Evolutionary conservation across 2,797 vertebrate genomes (phyloP), one percentile per base, ranked within the genome.

Genomic region (Tragopan temminckii): DNA sequence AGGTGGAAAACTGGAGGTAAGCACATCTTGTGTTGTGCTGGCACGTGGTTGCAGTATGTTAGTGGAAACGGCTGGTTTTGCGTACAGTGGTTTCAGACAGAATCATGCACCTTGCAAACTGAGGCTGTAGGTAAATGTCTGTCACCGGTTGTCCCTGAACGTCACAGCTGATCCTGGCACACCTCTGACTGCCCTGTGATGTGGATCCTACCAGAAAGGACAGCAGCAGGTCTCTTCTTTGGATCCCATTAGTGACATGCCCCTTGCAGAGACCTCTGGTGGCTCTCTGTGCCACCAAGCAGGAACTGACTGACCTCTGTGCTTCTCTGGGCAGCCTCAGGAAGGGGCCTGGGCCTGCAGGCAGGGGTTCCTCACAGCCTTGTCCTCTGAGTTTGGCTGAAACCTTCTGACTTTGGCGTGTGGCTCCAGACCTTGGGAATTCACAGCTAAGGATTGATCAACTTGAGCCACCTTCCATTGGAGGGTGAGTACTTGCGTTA

Each of bases 1-100:
- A 40, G 69, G 50, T 17, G 21, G 70, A 66, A 63, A 71, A 79
- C 45, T 13, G 27, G 36, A 68, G 27, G 48, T 85, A 63, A 53
- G 89, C 69, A 66, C 2, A 14, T 33, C 0, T 0, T 50, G 13
- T 42, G 33, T 35, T 0, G 1, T 35, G n/a, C 40, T 81, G 80
- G 23, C 58, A 15, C 1, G 0, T n/a, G 43, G 35, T 14, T 86
- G 11, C 43, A 11, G 8, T 18, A 3, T 20, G 9, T 38, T 38
- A 40, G n/a, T n/a, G 59, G 52, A 77, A 84, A 42, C 16, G 20
- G 57, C 52, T 61, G 33, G 1, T n/a, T 53, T 19, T 46, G 4
- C 40, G 1, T 59, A 68, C 33, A 0, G 1, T 20, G 5, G 16
- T 79, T 91, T 91, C 52, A 58, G 69, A 59, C 50, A 55, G 9